Percentiles rank a stretch among this genome's conserved stretches.
These are phyloP conservation scores for Listronotus oregonensis DNA, from an alignment of 1,140 invertebrate genomes.

Conservation along the genomic window DNA sequence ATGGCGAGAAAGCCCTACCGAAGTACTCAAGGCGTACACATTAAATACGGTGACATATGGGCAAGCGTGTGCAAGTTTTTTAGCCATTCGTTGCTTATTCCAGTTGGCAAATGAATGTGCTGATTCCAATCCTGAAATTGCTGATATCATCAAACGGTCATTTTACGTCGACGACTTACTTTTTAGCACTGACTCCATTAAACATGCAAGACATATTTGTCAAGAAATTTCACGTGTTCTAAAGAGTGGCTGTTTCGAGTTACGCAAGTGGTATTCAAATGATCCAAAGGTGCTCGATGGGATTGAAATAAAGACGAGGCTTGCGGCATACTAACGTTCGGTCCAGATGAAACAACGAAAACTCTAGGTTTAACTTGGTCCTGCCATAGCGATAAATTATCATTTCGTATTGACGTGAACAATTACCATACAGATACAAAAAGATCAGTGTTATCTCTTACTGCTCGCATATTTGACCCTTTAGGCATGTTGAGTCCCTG, in stretches of 20 bases:
- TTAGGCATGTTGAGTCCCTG: slow-evolving; percentile 46
- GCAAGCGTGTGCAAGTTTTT: slow-evolving; percentile 15
- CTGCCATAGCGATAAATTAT: neutral
- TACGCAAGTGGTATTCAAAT: slow-evolving; percentile 47
- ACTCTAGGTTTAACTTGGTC: slow-evolving; percentile 17
- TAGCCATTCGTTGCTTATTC: neutral
- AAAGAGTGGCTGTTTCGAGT: slow-evolving; percentile 33
- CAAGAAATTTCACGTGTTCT: slow-evolving; percentile 38
- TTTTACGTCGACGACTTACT: too few species aligned
- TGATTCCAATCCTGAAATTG: neutral
- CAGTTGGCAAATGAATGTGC: neutral
- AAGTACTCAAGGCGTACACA: slow-evolving; percentile 44
- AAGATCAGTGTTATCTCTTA: slow-evolving; percentile 7
- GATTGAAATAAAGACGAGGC: neutral
- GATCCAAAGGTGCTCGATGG: slow-evolving; percentile 14
- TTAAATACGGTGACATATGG: too few species aligned
- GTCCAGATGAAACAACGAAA: slow-evolving; percentile 1
- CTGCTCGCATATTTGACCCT: slow-evolving; percentile 45
- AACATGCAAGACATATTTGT: too few species aligned
- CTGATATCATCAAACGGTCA: too few species aligned
- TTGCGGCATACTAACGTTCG: neutral
- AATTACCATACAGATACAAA: neutral
- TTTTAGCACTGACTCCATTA: too few species aligned
- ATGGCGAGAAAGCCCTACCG: slow-evolving; percentile 41
- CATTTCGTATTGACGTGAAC: neutral